Percentiles rank a stretch among this genome's conserved stretches.
These are phyloP conservation scores for Oscheius sp. DNA, from an alignment of 2,888 invertebrate genomes.

Conservation along the genomic window DNA sequence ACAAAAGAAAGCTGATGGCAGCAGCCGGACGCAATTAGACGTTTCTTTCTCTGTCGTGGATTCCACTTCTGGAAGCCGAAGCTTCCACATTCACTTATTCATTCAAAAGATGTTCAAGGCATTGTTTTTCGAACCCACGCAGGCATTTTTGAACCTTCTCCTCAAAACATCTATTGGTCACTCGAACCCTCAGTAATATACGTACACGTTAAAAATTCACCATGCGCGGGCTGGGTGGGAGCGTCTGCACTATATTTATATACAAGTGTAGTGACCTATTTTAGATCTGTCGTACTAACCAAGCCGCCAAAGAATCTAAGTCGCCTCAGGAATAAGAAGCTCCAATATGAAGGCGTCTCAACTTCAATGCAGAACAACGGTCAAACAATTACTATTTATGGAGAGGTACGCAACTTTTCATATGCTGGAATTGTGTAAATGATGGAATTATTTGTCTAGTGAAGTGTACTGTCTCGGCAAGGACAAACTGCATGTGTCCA, in stretches of 20 bases:
- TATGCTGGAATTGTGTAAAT: neutral
- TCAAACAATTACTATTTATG: constrained; percentile 22
- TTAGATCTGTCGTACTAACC: constrained; percentile 6
- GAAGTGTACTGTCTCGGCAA: constrained; percentile 20
- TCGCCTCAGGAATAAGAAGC: constrained; percentile 27
- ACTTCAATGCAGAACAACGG: constrained; percentile 22
- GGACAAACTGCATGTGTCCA: constrained; percentile 4
- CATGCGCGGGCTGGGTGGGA: no score
- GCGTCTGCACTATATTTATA: no score
- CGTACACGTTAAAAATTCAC: no score
- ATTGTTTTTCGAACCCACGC: no score
- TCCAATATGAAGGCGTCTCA: neutral
- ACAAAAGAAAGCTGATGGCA: neutral
- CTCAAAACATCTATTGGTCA: no score
- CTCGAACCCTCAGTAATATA: no score
- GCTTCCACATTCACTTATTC: no score
- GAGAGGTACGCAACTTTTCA: neutral
- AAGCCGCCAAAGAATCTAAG: constrained; percentile 32
- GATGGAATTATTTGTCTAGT: constrained; percentile 3
- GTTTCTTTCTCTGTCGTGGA: neutral
- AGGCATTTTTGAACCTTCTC: no score
- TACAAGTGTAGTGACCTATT: no score
- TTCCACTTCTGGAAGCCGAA: no score
- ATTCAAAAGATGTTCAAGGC: no score
- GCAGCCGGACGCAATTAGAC: neutral